These are phyloP conservation scores for Heliconius nattereri DNA, from an alignment of 1,140 invertebrate genomes.

Conservation along the genomic window DNA sequence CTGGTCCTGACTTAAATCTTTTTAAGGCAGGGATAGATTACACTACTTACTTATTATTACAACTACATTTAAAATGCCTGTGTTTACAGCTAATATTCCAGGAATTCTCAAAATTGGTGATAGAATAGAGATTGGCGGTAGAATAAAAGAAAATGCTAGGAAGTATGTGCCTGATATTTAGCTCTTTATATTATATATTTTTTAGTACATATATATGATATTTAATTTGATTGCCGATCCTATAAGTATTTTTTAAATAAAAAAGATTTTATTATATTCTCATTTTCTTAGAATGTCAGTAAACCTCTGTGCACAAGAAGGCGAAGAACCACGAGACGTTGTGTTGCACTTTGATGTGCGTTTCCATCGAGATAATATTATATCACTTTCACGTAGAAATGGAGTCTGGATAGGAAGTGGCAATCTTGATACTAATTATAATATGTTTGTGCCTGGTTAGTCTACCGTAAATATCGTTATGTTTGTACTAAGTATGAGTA, in stretches of 20 bases:
- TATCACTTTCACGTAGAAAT: constrained; percentile 69
- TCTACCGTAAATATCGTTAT: neutral
- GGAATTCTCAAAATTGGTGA: constrained; percentile 71
- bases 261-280: neutral
- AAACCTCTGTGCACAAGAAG: constrained; percentile 72
- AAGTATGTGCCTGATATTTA: constrained; percentile 52
- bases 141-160: constrained; percentile 73
- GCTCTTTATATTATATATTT: neutral
- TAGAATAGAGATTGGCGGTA: constrained; percentile 74
- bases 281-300: constrained; percentile 64
- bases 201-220: neutral
- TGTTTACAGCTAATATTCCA: constrained; percentile 73
- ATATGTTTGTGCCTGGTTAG: constrained; percentile 75
- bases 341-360: constrained; percentile 75
- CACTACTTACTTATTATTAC: constrained; percentile 34
- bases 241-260: too few species aligned
- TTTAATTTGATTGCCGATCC: too few species aligned
- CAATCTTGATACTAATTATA: constrained; percentile 74
- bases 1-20: constrained; percentile 51
- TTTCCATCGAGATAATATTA: constrained; percentile 74
- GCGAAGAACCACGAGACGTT: constrained; percentile 71
- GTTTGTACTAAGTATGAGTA: too few species aligned
- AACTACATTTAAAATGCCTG: constrained; percentile 59
- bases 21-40: constrained; percentile 42
- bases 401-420: constrained; percentile 76